These are phyloP conservation scores for Actenoides lindsayi DNA, from an alignment of 2,113 vertebrate species.

Conservation along the genomic window DNA sequence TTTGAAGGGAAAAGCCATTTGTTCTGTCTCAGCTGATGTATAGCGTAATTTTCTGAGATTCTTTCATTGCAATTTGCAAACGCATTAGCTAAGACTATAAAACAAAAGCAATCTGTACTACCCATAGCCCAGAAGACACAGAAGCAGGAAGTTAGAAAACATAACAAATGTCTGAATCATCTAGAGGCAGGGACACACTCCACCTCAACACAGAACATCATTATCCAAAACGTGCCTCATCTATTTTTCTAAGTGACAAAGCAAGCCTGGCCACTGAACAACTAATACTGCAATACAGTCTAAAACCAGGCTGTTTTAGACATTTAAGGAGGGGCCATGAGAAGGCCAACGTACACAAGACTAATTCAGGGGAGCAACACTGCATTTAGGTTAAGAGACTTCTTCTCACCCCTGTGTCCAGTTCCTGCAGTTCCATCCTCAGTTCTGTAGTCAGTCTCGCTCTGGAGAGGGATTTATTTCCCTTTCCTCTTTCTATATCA, in stretches of 20 bases:
- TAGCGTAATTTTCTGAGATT: constrained; percentile 69
- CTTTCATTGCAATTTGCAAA: constrained; percentile 70
- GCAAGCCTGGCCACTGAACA: not conserved
- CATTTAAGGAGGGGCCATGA: not conserved
- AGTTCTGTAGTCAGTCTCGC: not conserved
- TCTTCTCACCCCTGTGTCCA: not conserved
- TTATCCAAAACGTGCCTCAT: constrained; percentile 20
- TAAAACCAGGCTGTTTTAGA: not conserved
- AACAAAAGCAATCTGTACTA: constrained; percentile 70
- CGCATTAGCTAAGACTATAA: constrained; percentile 72
- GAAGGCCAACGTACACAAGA: not conserved
- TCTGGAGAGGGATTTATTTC: not conserved
- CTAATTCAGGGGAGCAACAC: not conserved
- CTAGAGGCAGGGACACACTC: not conserved
- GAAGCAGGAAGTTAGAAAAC: constrained; percentile 54
- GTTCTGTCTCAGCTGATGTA: constrained; percentile 62
- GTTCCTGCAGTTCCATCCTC: not conserved
- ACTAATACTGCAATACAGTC: not conserved
- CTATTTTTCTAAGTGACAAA: constrained; percentile 13
- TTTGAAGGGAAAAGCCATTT: constrained; percentile 33
- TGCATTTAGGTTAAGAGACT: not conserved
- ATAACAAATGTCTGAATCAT: constrained; percentile 57
- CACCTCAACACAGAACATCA: constrained; percentile 6
- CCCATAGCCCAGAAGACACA: constrained; percentile 19
- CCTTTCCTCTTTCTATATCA: not conserved